Percentiles rank a stretch among this genome's conserved stretches.
Evolutionary conservation across 2,797 vertebrate genomes (phyloP).

Genomic region (Malurus splendens): DNA sequence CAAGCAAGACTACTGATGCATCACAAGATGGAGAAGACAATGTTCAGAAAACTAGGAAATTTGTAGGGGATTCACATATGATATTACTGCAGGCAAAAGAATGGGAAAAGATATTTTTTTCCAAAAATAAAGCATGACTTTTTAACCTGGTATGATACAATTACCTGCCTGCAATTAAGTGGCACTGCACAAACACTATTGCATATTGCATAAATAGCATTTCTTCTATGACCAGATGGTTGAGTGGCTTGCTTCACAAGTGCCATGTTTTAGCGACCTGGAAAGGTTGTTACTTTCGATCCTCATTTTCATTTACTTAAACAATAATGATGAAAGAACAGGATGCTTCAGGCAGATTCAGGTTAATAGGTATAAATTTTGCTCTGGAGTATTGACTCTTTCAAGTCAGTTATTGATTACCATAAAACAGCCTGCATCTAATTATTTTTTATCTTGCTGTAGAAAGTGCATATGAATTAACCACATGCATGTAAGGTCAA

Average conservation of each 20-base stretch:
- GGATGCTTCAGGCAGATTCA: not conserved
- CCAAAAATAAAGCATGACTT: not conserved
- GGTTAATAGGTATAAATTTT: slow-evolving; percentile 1
- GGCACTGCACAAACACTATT: not conserved
- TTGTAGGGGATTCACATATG: not conserved
- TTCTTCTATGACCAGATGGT: not conserved
- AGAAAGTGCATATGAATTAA: not conserved
- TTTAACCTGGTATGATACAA: not conserved
- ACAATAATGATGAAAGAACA: not conserved
- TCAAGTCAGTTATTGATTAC: not conserved
- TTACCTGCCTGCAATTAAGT: not conserved
- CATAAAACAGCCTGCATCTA: not conserved
- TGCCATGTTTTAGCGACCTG: not conserved
- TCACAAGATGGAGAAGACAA: not conserved
- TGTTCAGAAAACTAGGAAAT: not conserved
- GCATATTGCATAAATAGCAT: not conserved
- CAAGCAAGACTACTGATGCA: not conserved
- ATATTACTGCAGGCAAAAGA: not conserved
- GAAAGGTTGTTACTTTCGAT: not conserved
- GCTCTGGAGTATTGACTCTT: not conserved
- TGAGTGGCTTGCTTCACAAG: not conserved
- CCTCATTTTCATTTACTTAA: slow-evolving; percentile 6
- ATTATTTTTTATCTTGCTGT: not conserved
- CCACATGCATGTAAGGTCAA: not conserved
- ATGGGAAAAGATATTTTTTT: not conserved